A percentile compares a stretch with the other conserved stretches of the same genome.
These are phyloP conservation scores for Ischnura elegans DNA, from an alignment of 2,888 invertebrate genomes.

Conservation along the genomic window DNA sequence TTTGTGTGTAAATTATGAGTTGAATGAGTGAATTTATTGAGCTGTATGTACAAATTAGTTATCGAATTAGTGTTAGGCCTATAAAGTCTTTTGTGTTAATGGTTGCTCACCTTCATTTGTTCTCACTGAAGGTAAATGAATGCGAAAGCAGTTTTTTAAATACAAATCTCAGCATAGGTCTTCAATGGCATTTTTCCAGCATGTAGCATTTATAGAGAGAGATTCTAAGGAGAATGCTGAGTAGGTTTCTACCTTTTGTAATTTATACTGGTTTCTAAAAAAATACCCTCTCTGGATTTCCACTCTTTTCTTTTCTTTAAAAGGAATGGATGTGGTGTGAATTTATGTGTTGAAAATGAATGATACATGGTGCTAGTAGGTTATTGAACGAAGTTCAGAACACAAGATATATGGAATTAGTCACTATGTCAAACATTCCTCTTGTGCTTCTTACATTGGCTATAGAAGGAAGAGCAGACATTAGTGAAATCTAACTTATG, in stretches of 20 bases:
- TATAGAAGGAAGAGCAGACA: conserved; percentile 45
- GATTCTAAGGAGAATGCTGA: neutral
- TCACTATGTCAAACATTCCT: conserved; percentile 49
- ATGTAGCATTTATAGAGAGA: neutral
- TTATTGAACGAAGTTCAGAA: neutral
- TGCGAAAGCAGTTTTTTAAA: neutral
- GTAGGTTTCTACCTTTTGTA: neutral
- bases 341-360: neutral
- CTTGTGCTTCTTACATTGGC: neutral
- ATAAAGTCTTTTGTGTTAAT: neutral
- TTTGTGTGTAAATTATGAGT: neutral
- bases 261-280: neutral
- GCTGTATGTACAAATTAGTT: neutral
- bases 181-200: neutral
- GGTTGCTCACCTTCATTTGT: neutral
- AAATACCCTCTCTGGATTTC: neutral
- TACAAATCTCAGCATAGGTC: neutral
- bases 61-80: neutral
- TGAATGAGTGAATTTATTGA: neutral
- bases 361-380: conserved; percentile 52
- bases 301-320: conserved; percentile 49
- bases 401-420: neutral
- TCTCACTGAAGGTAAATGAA: neutral
- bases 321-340: conserved; percentile 52
- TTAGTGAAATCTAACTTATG: conserved; percentile 21